These are phyloP conservation scores for Phymastichus coffea DNA, from an alignment of 1,140 invertebrate genomes.

Conservation along the genomic window DNA sequence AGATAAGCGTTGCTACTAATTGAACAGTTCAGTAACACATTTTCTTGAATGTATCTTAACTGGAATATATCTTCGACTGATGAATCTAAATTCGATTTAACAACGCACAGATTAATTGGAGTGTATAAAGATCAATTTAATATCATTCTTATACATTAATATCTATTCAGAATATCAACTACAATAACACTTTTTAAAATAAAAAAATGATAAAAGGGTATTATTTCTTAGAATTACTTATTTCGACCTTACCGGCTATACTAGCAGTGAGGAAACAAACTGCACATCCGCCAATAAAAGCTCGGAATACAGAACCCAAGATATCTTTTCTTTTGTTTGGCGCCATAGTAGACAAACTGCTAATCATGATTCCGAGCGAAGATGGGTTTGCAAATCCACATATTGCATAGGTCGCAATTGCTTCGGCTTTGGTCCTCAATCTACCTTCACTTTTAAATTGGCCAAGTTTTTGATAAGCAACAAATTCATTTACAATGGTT, in stretches of 20 bases:
- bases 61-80: too few relatives aligned
- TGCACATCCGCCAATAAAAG: constrained; percentile 82
- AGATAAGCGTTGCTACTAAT: too few relatives aligned
- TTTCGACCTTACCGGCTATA: constrained; percentile 70
- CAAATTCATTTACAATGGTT: constrained; percentile 87
- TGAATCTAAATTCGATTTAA: too few relatives aligned
- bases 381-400: constrained; percentile 94
- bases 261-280: constrained; percentile 90
- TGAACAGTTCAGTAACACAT: too few relatives aligned
- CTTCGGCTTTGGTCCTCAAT: constrained; percentile 66
- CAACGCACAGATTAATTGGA: too few relatives aligned
- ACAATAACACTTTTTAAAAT: too few relatives aligned
- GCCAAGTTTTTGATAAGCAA: constrained; percentile 78
- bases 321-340: constrained; percentile 72
- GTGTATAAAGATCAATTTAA: too few relatives aligned
- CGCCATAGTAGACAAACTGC: constrained; percentile 74
- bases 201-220: too few relatives aligned
- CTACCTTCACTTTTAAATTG: constrained; percentile 59
- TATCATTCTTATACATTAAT: too few relatives aligned
- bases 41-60: too few relatives aligned
- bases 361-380: constrained; percentile 85
- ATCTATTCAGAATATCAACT: too few relatives aligned
- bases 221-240: neutral
- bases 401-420: constrained; percentile 87
- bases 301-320: constrained; percentile 70